Percentiles rank a stretch among this genome's conserved stretches.
phyloP scores from a whole-genome alignment of 2,888 invertebrate species.

The Anagyrus pseudococci region DNA sequence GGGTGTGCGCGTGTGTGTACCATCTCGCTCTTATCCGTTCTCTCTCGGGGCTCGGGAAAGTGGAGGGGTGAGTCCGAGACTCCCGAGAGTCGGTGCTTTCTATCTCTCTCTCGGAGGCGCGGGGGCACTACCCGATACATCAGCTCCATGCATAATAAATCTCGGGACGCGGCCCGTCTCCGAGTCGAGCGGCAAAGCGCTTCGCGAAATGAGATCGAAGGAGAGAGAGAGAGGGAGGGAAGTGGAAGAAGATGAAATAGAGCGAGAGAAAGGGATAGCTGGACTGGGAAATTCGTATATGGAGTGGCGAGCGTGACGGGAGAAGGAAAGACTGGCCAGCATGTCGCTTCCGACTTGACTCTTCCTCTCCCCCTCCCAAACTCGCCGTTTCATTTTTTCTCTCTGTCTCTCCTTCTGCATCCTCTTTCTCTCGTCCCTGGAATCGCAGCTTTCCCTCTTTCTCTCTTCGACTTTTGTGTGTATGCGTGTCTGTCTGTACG shows the following conservation, averaged over 20 bases:
- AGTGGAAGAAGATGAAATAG: too few relatives aligned
- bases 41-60: too few relatives aligned
- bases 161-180: constrained; percentile 37
- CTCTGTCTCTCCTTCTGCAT: too few relatives aligned
- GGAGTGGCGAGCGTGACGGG: constrained; percentile 20
- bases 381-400: too few relatives aligned
- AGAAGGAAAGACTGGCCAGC: not conserved
- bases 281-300: constrained; percentile 29
- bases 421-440: too few relatives aligned
- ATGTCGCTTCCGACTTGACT: too few relatives aligned
- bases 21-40: too few relatives aligned
- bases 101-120: constrained; percentile 28
- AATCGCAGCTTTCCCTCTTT: too few relatives aligned
- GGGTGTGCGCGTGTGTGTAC: not conserved
- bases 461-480: too few relatives aligned
- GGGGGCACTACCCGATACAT: constrained; percentile 56
- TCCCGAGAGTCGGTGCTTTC: too few relatives aligned
- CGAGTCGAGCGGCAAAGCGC: constrained; percentile 1
- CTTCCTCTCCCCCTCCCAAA: too few relatives aligned
- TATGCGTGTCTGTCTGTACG: not conserved
- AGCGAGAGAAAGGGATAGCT: constrained; percentile 7
- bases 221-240: constrained; percentile 30
- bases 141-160: constrained; percentile 60
- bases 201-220: constrained; percentile 15
- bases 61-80: too few relatives aligned